These are phyloP conservation scores for Meloidogyne chitwoodi DNA, from an alignment of 1,140 invertebrate species.

Conservation along the genomic window DNA sequence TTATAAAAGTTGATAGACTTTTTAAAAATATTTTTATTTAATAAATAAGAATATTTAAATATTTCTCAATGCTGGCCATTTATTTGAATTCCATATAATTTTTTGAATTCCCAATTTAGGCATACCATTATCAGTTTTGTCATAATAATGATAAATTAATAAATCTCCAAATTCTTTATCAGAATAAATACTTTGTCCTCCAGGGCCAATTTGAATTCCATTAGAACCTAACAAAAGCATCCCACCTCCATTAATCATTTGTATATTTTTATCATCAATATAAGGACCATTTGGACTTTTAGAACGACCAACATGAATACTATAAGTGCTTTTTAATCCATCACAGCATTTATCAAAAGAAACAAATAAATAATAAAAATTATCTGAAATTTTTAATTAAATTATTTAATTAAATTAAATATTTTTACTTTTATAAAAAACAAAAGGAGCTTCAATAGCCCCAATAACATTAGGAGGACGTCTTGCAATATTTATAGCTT, in stretches of 20 bases:
- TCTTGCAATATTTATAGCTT: not conserved
- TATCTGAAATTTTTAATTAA: not conserved
- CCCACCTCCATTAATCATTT: conserved; percentile 9
- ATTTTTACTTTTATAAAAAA: conserved; percentile 6
- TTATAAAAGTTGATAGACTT: no score
- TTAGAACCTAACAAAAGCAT: conserved; percentile 3
- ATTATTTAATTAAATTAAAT: not conserved
- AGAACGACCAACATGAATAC: conserved; percentile 5
- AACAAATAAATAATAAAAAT: conserved; percentile 3
- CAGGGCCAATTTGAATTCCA: conserved; percentile 11
- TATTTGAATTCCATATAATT: not conserved
- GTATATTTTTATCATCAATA: not conserved
- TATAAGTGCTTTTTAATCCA: not conserved
- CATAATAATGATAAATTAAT: conserved; percentile 19
- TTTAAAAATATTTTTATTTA: no score
- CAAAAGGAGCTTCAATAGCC: conserved; percentile 6
- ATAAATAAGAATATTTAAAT: no score
- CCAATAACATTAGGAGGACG: not conserved
- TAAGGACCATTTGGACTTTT: conserved; percentile 2
- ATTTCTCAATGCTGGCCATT: not conserved
- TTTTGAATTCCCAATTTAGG: conserved; percentile 3
- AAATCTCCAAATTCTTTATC: not conserved
- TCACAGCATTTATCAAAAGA: conserved; percentile 6
- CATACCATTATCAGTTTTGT: conserved; percentile 2
- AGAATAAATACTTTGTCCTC: conserved; percentile 6